phyloP scores from a whole-genome alignment of 2,113 vertebrate genomes.

The Tringa solitaria region DNA sequence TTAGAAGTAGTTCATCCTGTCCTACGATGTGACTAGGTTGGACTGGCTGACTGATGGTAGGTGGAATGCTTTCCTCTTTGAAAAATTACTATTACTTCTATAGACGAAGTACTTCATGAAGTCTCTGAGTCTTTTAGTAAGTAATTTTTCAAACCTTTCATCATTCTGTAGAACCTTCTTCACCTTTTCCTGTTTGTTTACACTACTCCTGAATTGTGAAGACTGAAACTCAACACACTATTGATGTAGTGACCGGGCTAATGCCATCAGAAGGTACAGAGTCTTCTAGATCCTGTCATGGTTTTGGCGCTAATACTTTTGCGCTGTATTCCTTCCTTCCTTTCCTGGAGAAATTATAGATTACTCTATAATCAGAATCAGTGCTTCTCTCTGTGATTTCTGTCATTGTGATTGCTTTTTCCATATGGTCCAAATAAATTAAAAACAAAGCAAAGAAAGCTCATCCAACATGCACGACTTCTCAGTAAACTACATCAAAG shows the following conservation, averaged over 20 bases:
- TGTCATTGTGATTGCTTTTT: neutral
- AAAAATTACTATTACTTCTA: neutral
- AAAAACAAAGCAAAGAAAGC: neutral
- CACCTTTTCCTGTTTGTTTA: neutral
- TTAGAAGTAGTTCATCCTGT: neutral
- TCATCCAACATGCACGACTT: neutral
- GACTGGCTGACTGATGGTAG: neutral
- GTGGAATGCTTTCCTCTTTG: neutral
- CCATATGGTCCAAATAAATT: neutral
- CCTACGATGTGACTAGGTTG: rapidly evolving
- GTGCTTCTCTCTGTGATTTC: neutral
- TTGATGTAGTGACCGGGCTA: neutral
- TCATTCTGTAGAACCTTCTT: neutral
- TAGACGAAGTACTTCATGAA: neutral
- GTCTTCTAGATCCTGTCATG: neutral
- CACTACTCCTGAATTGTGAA: neutral
- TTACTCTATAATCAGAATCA: neutral
- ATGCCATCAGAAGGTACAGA: neutral
- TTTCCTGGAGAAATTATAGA: too few relatives aligned
- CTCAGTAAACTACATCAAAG: neutral
- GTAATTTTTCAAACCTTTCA: neutral
- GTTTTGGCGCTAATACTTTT: neutral
- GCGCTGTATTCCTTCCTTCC: neutral
- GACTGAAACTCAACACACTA: neutral
- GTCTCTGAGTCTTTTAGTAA: neutral